These are phyloP conservation scores for Heptranchias perlo DNA, from an alignment of 2,113 vertebrate genomes.

Conservation along the genomic window DNA sequence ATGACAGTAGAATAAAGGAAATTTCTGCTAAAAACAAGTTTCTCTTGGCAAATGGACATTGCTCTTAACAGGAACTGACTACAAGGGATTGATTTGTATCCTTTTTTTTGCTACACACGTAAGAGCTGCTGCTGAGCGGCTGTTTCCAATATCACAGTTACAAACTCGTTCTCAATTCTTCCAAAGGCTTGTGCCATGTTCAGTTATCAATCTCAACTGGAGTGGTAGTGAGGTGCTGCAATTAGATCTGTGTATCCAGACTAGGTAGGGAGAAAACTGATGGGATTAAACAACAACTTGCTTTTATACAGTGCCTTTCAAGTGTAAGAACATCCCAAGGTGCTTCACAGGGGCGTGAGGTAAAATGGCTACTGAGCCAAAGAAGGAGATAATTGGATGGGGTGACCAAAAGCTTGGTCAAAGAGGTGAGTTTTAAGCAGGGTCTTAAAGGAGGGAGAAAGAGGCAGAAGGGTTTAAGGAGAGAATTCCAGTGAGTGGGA, in stretches of 20 bases:
- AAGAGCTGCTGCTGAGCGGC: neutral
- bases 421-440: neutral
- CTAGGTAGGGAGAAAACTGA: too few relatives aligned
- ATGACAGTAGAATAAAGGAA: slow-evolving; percentile 21
- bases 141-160: neutral
- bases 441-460: neutral
- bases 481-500: neutral
- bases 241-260: neutral
- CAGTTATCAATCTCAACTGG: neutral
- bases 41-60: neutral
- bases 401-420: neutral
- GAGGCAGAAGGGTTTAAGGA: neutral
- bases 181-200: neutral
- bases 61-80: neutral
- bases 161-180: neutral
- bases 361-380: neutral
- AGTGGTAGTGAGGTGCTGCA: neutral
- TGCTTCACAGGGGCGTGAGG: neutral
- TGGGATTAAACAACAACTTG: too few relatives aligned
- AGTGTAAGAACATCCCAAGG: neutral
- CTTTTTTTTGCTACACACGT: neutral
- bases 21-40: neutral
- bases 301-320: neutral
- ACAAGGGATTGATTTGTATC: neutral
- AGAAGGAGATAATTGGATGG: neutral